A percentile compares a stretch with the other conserved stretches of the same genome.
These are phyloP conservation scores for Fratercula arctica DNA, from an alignment of 2,797 vertebrate species.

Conservation along the genomic window DNA sequence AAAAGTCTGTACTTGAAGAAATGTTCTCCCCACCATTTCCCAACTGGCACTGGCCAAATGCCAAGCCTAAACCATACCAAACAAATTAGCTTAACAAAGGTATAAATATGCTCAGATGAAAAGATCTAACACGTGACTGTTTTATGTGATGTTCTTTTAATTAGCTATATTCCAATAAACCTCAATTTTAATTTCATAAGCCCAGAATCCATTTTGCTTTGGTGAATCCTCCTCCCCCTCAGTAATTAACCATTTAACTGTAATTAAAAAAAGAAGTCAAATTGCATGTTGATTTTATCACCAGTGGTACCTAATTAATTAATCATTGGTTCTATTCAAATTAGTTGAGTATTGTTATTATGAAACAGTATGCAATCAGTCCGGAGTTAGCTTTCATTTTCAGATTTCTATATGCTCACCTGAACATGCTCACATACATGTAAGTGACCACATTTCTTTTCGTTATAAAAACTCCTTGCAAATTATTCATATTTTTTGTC, in stretches of 20 bases:
- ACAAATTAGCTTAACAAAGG: not conserved
- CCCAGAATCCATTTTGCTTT: not conserved
- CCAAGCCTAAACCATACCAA: not conserved
- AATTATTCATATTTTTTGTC: not conserved
- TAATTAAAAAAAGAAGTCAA: constrained; percentile 31
- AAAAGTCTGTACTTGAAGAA: not conserved
- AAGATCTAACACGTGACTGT: not conserved
- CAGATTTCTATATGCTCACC: not conserved
- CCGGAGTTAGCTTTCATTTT: not conserved
- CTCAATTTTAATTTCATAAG: constrained; percentile 18
- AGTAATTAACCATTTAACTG: constrained; percentile 13
- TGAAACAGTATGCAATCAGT: not conserved
- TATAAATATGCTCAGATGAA: not conserved
- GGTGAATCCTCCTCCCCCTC: not conserved
- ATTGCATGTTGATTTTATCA: constrained; percentile 15
- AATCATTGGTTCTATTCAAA: not conserved
- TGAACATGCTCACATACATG: not conserved
- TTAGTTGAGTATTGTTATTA: not conserved
- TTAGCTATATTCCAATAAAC: not conserved
- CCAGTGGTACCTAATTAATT: not conserved
- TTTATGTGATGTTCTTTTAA: not conserved
- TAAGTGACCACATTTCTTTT: not conserved
- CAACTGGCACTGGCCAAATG: not conserved
- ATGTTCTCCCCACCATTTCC: not conserved
- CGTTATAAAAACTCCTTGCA: not conserved